A percentile compares a stretch with the other conserved stretches of the same genome.
Conservation (phyloP, 2,113 vertebrate genomes). For the Thunnus maccoyii region DNA sequence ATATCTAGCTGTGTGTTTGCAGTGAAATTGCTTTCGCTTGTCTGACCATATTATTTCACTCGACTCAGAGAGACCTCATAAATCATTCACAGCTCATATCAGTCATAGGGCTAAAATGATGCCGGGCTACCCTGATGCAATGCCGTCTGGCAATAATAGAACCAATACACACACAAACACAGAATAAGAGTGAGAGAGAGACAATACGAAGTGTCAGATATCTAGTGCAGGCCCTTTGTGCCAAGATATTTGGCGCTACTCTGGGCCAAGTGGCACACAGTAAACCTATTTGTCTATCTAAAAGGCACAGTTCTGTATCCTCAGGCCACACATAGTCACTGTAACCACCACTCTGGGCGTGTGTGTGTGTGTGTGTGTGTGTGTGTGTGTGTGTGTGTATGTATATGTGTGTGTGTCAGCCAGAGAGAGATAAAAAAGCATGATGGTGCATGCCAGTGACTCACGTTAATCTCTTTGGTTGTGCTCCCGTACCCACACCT, state of each 20-base stretch:
- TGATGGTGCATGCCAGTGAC: conserved; percentile 83
- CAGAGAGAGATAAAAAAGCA: conserved; percentile 49
- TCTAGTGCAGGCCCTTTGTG: conserved; percentile 32
- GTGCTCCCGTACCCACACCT: conserved; percentile 43
- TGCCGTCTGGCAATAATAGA: conserved; percentile 10
- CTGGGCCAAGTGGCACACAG: conserved; percentile 46
- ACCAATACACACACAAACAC: conserved; percentile 4
- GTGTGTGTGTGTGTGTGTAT: conserved; percentile 46
- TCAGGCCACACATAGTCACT: conserved; percentile 40
- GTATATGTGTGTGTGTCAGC: conserved; percentile 51
- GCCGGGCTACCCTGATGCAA: background rate
- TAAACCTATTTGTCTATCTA: conserved; percentile 46
- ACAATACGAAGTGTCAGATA: conserved; percentile 51
- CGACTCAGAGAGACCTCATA: conserved; percentile 55
- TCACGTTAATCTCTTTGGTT: conserved; percentile 73
- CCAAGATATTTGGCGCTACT: conserved; percentile 18
- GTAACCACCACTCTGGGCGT: conserved; percentile 10
- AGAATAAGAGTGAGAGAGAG: conserved; percentile 20
- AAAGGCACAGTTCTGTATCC: conserved; percentile 51
- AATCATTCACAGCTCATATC: conserved; percentile 72
- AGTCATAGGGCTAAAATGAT: conserved; percentile 40
- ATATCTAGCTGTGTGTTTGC: conserved; percentile 39
- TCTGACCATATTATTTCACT: conserved; percentile 60
- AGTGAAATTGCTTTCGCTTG: conserved; percentile 60
- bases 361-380: background rate